A percentile compares a stretch with the other conserved stretches of the same genome.
phyloP scores from a whole-genome alignment of 2,888 invertebrate genomes.

The Cosmopolites sordidus region DNA sequence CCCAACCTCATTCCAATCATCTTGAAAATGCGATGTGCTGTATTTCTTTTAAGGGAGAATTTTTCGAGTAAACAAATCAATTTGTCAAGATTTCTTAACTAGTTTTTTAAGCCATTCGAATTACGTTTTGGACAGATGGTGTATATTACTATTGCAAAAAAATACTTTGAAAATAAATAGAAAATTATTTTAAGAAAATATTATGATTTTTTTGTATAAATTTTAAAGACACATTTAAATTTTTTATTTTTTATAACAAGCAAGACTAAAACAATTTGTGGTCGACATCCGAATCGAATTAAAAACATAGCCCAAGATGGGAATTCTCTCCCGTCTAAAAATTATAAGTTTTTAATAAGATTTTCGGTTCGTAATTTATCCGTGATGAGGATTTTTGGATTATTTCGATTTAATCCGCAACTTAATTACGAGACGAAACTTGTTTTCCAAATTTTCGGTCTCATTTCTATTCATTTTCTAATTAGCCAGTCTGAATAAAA shows the following conservation, averaged over 20 bases:
- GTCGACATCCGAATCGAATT: constrained; percentile 23
- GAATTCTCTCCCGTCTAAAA: constrained; percentile 24
- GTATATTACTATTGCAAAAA: no score
- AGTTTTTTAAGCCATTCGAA: no score
- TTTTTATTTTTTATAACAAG: constrained; percentile 22
- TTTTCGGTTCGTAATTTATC: constrained; percentile 41
- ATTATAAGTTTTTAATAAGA: constrained; percentile 37
- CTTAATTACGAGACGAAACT: constrained; percentile 40
- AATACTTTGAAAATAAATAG: no score
- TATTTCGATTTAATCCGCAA: constrained; percentile 43
- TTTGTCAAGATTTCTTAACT: no score
- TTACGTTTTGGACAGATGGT: no score
- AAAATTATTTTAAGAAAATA: no score
- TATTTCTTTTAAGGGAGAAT: no score
- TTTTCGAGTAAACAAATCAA: no score
- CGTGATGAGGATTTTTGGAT: constrained; percentile 44
- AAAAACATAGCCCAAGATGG: constrained; percentile 22
- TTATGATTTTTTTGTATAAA: no score
- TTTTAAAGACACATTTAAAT: not conserved
- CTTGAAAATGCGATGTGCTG: no score
- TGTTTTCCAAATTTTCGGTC: constrained; percentile 41
- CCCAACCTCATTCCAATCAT: no score
- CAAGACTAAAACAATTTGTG: constrained; percentile 21
- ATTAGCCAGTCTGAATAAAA: constrained; percentile 38
- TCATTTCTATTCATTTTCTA: constrained; percentile 39